Conservation (phyloP, 2,888 invertebrate genomes). For the Ophion ellenae region DNA sequence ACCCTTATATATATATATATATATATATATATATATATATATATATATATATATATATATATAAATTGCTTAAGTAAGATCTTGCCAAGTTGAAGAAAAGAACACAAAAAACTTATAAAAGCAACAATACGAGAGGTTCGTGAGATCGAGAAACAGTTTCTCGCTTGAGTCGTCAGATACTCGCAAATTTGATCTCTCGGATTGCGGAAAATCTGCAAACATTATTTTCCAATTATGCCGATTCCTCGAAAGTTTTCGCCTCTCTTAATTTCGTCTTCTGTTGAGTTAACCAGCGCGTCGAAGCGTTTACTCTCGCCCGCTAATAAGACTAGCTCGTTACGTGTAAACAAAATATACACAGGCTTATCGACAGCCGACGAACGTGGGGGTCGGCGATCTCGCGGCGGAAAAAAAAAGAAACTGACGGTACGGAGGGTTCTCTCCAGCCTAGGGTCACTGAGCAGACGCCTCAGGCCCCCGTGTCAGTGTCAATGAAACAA, state of each 20-base stretch:
- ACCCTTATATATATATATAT: no score
- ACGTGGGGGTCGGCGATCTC: background rate
- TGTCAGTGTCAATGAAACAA: background rate
- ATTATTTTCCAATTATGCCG: background rate
- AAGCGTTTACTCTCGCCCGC: conserved; percentile 2
- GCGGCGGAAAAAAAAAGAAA: background rate
- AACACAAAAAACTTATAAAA: conserved; percentile 6
- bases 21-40: no score
- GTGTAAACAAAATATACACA: conserved; percentile 27
- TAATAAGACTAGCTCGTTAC: conserved; percentile 40
- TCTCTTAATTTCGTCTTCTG: background rate
- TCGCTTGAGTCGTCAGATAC: no score
- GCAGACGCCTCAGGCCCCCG: background rate
- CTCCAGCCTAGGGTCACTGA: background rate
- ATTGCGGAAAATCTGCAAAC: background rate
- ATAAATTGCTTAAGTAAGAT: conserved; percentile 61
- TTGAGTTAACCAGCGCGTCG: background rate
- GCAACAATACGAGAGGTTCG: conserved; percentile 9
- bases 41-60: background rate
- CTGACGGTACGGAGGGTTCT: background rate
- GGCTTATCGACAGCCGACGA: background rate
- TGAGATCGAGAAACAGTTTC: background rate
- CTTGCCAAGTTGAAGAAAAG: conserved; percentile 47
- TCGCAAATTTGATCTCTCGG: conserved; percentile 12
- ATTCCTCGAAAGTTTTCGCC: background rate